Conservation (phyloP, 2,888 invertebrate genomes). For the Schrankia costaestrigalis region DNA sequence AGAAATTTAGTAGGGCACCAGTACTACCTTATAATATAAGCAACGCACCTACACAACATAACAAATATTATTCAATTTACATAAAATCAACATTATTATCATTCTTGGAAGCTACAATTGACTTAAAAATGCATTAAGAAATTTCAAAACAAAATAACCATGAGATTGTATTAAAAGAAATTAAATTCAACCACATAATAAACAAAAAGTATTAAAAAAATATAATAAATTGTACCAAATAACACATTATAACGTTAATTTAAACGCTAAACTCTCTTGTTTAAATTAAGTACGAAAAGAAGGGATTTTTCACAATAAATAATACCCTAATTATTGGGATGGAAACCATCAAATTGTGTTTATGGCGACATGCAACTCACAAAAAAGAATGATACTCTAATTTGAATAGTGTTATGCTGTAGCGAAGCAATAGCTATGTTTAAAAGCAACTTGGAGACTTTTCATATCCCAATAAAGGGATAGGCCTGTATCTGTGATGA, state of each 20-base stretch:
- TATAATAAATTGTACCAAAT: slow-evolving; percentile 30
- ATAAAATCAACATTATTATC: slow-evolving; percentile 10
- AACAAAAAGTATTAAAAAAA: slow-evolving; percentile 16
- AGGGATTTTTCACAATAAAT: slow-evolving; percentile 53
- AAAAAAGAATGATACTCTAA: slow-evolving; percentile 52
- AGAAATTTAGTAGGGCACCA: too few species aligned
- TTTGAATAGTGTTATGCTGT: slow-evolving; percentile 40
- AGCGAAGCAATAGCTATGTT: background rate
- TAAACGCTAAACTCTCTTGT: slow-evolving; percentile 50
- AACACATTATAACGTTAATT: slow-evolving; percentile 41
- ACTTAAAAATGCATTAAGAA: slow-evolving; percentile 7
- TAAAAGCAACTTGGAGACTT: too few species aligned
- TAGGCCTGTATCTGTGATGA: too few species aligned
- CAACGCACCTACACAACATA: background rate
- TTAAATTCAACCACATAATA: slow-evolving; percentile 4
- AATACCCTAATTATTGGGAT: slow-evolving; percentile 47
- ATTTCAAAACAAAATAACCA: slow-evolving; percentile 8
- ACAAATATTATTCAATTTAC: slow-evolving; percentile 1
- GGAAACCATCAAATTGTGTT: slow-evolving; percentile 51
- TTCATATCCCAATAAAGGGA: too few species aligned
- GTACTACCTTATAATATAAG: too few species aligned
- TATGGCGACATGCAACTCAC: slow-evolving; percentile 53
- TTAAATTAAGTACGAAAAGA: slow-evolving; percentile 51
- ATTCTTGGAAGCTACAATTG: slow-evolving; percentile 9
- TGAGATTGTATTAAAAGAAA: slow-evolving; percentile 17